A percentile compares a stretch with the other conserved stretches of the same genome.
Evolutionary conservation across 2,797 vertebrate species (phyloP).

Genomic region (Danio choprae): DNA sequence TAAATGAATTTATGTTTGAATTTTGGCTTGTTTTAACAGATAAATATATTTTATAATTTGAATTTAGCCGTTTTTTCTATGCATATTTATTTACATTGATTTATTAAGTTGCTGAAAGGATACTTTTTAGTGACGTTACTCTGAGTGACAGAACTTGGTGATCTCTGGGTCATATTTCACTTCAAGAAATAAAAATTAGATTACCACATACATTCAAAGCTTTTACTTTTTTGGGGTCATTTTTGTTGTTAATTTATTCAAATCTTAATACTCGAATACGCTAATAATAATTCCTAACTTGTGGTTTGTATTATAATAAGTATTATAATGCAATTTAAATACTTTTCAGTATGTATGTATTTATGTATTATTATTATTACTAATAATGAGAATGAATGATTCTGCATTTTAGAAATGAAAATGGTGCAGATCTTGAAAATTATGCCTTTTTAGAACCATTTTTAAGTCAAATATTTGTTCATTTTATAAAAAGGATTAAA

Average conservation of each 20-base stretch:
- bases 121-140: not conserved
- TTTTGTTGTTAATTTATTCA: not conserved
- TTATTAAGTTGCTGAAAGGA: slow-evolving; percentile 18
- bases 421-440: not conserved
- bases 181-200: not conserved
- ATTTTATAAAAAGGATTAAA: not conserved
- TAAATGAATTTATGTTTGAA: not conserved
- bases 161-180: slow-evolving; percentile 13
- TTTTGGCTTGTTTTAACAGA: not conserved
- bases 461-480: not conserved
- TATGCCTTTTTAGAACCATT: not conserved
- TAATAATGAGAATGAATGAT: not conserved
- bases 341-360: not conserved
- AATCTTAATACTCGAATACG: not conserved
- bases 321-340: not conserved
- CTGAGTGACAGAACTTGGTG: not conserved
- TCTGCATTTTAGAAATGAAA: not conserved
- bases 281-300: not conserved
- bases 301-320: not conserved
- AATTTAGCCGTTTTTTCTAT: not conserved
- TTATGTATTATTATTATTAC: not conserved
- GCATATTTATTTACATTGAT: not conserved
- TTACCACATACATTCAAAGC: not conserved
- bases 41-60: not conserved
- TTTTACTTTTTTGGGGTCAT: not conserved